Evolutionary conservation across 2,797 vertebrate species (phyloP).

Genomic region (Synaphobranchus kaupii): DNA sequence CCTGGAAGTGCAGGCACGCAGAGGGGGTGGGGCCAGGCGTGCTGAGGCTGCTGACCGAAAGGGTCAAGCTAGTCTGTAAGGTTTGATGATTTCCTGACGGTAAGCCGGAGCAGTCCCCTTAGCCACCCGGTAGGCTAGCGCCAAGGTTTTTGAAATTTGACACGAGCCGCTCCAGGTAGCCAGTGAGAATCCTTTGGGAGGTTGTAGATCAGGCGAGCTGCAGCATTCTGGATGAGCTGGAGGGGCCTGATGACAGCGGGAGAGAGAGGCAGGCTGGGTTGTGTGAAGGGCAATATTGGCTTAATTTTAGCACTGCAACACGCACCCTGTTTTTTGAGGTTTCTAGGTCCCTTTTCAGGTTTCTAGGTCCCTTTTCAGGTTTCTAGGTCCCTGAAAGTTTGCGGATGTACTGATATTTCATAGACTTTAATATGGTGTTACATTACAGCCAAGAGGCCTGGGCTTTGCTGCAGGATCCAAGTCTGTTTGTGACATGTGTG

Average conservation of each 20-base stretch:
- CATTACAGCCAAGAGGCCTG: background rate
- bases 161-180: background rate
- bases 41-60: too few relatives aligned
- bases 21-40: background rate
- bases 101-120: background rate
- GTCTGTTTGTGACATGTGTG: background rate
- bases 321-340: background rate
- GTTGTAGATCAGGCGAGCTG: background rate
- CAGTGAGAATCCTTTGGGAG: background rate
- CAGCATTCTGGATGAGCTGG: background rate
- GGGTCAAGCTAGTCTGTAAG: background rate
- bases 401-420: background rate
- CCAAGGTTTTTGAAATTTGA: background rate
- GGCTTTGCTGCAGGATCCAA: background rate
- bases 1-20: background rate
- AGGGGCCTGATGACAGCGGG: background rate
- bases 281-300: background rate
- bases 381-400: constrained; percentile 10
- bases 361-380: background rate
- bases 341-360: background rate
- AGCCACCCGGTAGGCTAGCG: too few relatives aligned
- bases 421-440: background rate
- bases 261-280: background rate
- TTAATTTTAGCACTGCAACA: background rate
- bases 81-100: background rate